These are phyloP conservation scores for Bettongia penicillata DNA, from an alignment of 2,113 vertebrate genomes.

Conservation along the genomic window DNA sequence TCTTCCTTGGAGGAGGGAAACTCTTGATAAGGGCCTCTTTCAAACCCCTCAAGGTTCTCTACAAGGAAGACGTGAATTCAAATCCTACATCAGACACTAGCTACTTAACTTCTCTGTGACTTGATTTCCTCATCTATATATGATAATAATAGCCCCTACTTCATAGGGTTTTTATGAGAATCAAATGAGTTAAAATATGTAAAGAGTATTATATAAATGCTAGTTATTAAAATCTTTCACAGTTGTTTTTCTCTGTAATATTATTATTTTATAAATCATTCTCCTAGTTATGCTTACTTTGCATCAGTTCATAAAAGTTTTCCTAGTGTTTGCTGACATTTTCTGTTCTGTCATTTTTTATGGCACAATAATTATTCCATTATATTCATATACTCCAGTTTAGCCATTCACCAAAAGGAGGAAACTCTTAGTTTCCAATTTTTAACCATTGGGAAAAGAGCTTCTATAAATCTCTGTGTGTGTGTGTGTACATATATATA, in stretches of 20 bases:
- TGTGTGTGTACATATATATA: no score
- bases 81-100: neutral
- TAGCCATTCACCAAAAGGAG: neutral
- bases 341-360: neutral
- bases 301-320: neutral
- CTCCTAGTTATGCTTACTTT: neutral
- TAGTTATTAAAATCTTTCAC: neutral
- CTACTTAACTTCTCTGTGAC: neutral
- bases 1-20: no score
- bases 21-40: no score
- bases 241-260: neutral
- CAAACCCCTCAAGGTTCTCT: no score
- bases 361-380: neutral
- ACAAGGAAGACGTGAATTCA: neutral
- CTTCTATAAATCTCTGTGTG: neutral
- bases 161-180: neutral
- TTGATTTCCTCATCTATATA: neutral
- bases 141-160: neutral
- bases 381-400: neutral
- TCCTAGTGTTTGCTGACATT: neutral
- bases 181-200: neutral
- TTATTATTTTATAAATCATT: neutral
- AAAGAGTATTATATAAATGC: neutral
- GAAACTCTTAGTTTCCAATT: neutral
- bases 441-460: neutral